Base-by-base conservation (phyloP, 2,888 invertebrate species). In the Phyllotreta cruciferae region DNA sequence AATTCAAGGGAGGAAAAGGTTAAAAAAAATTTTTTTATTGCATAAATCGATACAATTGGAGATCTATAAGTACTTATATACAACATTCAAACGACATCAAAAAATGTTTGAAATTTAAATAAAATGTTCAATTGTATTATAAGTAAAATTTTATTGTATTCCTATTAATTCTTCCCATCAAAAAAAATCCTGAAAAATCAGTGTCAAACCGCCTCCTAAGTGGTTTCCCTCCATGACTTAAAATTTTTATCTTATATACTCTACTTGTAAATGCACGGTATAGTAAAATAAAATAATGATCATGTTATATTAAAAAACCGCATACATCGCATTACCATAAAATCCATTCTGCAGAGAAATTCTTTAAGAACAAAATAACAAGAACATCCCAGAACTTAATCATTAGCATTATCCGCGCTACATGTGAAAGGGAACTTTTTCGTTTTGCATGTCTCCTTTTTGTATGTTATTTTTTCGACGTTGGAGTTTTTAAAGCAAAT, bases 401-500 rank as follows among this genome's bases (percentile, higher is more conserved):
- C 58, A 65, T 65, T 64, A 61, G 63, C 63, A 63, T 67, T 60
- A 63, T 56, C 65, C 63, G 61, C 63, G 64, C 57, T 56, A 58
- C 57, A 57, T 60, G 57, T 61, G 50, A 55, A 62, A 67, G 50
- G 24, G 47, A 55, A 52, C 50, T 56, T 62, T 52, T 60, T 61
- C 68, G 71, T 69, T 72, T 71, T 73, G 68, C 64, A 60, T 42
- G 58, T 63, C 52, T 63, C 42, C 63, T 72, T 71, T n/a, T 71
- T 71, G 70, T 60, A 56, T 56, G 70, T 72, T 70, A 70, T 71
- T 73, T 74, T 75, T 70, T 73, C 73, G 60, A 67, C 72, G 74
- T 69, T 71, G 74, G 74, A 67, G 74, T 73, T 73, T 71, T 71
- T 66, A 68, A 72, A 73, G 70, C 69, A 72, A 73, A 74, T 74